Evolutionary conservation across 1,140 invertebrate species (phyloP), one percentile per base, ranked within the genome.

Genomic region (Trachelipus rathkii): DNA sequence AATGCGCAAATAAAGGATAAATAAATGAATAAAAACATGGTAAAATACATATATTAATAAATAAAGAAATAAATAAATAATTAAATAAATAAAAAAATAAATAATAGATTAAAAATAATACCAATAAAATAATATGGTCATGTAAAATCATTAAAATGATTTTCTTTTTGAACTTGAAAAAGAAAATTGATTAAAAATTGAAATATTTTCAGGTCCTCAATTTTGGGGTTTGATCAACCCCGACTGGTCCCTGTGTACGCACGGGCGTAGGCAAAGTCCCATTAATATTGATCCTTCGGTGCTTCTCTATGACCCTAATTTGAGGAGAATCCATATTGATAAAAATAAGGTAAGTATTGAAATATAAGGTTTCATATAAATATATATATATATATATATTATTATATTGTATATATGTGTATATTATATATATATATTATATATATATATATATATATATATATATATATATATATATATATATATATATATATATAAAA

Each of bases 161-260:
- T 33, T 33, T 6, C 33, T n/a, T 6, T 33, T 33, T 33, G 6
- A 33, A 33, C 33, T 33, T 33, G 33, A 33, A 33, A 33, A 33
- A n/a, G 33, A 6, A 33, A 33, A 33, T 33, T 33, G 6, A 33
- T 33, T 33, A 33, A 33, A 3, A 33, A 6, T 33, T 33, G 33
- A 6, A 33, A 33, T 70, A 1, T 96, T 94, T 7, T 96, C 96
- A 33, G 95, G 96, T 87, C 94, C 95, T 46, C 91, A 92, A 75
- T 97, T 96, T 87, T 98, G 95, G 96, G 96, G 96, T 68, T 87
- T 96, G 75, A 93, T 97, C 84, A 97, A 98, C 87, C 94, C 94
- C 0, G 93, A 97, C 84, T 98, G 96, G 96, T 92, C 91, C 83
- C 90, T 98, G 86, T 99, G 96, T 87, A 93, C 91, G 83, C 94